Evolutionary conservation across 2,113 vertebrate species (phyloP).

Genomic region (Antechinus flavipes): DNA sequence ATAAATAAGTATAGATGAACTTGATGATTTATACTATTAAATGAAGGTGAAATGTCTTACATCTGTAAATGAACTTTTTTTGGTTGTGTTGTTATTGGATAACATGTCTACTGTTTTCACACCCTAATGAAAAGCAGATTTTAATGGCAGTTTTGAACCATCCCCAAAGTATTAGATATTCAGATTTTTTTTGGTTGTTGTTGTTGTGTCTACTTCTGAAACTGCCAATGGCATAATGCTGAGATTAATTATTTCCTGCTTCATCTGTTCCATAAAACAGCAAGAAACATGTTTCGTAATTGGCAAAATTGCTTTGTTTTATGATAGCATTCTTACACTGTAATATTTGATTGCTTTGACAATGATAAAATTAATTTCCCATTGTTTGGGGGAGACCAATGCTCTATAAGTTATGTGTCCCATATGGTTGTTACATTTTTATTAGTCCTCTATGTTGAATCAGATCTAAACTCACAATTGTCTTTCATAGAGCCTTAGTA

Average conservation of each 20-base stretch:
- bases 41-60: not conserved
- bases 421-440: not conserved
- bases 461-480: not conserved
- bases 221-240: not conserved
- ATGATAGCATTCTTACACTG: not conserved
- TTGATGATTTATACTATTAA: not conserved
- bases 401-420: not conserved
- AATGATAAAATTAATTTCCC: slow-evolving; percentile 31
- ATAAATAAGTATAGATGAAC: not conserved
- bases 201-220: slow-evolving; percentile 49
- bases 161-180: slow-evolving; percentile 44
- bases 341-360: slow-evolving; percentile 26
- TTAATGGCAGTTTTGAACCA: slow-evolving; percentile 23
- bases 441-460: not conserved
- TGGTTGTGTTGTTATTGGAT: not conserved
- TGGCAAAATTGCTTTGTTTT: slow-evolving; percentile 40
- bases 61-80: slow-evolving; percentile 2
- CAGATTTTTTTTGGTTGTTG: slow-evolving; percentile 34
- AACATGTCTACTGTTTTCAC: slow-evolving; percentile 28
- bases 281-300: slow-evolving; percentile 48
- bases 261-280: slow-evolving; percentile 57
- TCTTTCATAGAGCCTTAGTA: not conserved
- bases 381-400: not conserved
- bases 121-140: slow-evolving; percentile 16
- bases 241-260: slow-evolving; percentile 60